phyloP scores from a whole-genome alignment of 2,888 invertebrate genomes.

The Petrolisthes cinctipes region DNA sequence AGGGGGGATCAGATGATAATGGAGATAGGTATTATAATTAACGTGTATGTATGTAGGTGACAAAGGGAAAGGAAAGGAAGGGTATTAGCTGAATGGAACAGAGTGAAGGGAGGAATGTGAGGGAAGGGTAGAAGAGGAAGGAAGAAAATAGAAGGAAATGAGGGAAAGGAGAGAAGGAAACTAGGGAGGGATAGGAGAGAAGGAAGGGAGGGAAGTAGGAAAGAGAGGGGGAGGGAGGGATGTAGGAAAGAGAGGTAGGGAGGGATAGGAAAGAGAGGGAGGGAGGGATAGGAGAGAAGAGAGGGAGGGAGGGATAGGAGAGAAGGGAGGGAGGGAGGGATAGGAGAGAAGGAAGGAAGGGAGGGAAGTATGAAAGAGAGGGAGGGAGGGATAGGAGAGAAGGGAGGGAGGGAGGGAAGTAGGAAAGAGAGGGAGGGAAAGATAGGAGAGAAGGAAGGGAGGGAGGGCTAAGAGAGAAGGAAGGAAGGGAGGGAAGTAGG shows the following conservation, averaged over 20 bases:
- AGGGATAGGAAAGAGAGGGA: too few species aligned
- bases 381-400: neutral
- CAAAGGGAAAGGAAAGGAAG: neutral
- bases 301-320: conserved; percentile 2
- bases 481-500: neutral
- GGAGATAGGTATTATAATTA: neutral
- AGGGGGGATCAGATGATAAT: neutral
- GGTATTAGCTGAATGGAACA: neutral
- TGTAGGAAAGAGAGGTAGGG: neutral
- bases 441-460: neutral
- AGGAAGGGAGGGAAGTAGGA: neutral
- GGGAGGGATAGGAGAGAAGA: neutral
- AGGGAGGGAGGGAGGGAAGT: neutral
- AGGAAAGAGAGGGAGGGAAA: neutral
- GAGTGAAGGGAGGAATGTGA: neutral
- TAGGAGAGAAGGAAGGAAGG: neutral
- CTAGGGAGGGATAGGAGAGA: neutral
- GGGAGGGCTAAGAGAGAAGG: neutral
- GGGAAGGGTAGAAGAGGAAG: neutral
- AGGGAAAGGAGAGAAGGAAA: neutral
- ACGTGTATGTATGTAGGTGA: neutral
- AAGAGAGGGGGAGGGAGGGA: neutral
- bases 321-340: neutral
- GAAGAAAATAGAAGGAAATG: neutral
- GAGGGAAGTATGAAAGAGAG: neutral